Conservation (phyloP, 2,888 invertebrate genomes). For the Trissoscelio sp. region DNA sequence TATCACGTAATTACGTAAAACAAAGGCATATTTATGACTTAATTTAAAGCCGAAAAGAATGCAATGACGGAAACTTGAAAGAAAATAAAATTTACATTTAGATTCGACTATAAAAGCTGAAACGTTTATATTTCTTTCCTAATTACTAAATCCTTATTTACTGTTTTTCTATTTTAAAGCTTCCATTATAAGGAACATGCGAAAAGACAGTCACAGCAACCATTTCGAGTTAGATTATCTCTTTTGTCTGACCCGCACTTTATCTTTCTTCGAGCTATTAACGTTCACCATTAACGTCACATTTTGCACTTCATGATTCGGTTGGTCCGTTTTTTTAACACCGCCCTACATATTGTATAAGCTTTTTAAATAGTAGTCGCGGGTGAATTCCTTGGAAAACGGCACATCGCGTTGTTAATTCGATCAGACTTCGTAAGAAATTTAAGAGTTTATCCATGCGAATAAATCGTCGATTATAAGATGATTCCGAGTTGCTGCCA, state of each 20-base stretch:
- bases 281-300: conserved; percentile 55
- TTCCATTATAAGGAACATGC: conserved; percentile 30
- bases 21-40: conserved; percentile 11
- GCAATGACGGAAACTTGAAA: conserved; percentile 7
- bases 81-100: conserved; percentile 50
- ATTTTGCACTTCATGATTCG: conserved; percentile 49
- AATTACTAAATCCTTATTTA: conserved; percentile 43
- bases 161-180: conserved; percentile 40
- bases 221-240: conserved; percentile 53
- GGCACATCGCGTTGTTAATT: background rate
- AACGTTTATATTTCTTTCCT: conserved; percentile 31
- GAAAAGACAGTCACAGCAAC: conserved; percentile 41
- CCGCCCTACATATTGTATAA: conserved; percentile 1
- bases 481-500: conserved; percentile 9
- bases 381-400: background rate
- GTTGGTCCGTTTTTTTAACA: conserved; percentile 4
- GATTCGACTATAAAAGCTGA: conserved; percentile 29
- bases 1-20: conserved; percentile 6
- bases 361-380: background rate
- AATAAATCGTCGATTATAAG: conserved; percentile 43
- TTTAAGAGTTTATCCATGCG: conserved; percentile 4
- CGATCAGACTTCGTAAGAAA: conserved; percentile 11
- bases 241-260: conserved; percentile 42
- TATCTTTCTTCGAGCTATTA: conserved; percentile 50
- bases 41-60: conserved; percentile 19